Conservation (phyloP, 2,113 vertebrate species). For the Raphicerus campestris region DNA sequence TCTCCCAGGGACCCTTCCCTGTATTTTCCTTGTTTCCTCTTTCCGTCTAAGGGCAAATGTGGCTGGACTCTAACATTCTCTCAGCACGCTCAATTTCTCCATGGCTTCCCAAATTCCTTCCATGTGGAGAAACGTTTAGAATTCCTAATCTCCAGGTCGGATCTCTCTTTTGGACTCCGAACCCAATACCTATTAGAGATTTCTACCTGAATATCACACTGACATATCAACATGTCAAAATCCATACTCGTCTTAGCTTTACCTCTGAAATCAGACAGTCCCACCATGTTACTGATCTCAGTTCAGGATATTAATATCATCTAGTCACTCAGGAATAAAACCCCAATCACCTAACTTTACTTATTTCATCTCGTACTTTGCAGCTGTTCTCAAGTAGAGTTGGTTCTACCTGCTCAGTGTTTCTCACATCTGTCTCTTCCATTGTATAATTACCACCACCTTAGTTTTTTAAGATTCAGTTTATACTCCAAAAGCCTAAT, state of each 20-base stretch:
- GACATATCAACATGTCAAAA: background rate
- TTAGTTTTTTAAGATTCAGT: conserved; percentile 13
- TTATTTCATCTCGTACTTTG: background rate
- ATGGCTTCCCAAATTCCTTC: background rate
- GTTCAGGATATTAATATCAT: background rate
- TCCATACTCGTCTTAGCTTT: background rate
- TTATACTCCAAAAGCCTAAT: background rate
- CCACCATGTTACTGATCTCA: background rate
- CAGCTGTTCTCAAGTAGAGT: background rate
- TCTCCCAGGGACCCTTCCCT: background rate
- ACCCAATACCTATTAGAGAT: background rate
- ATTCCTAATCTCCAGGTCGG: background rate
- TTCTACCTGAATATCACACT: background rate
- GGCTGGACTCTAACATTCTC: background rate
- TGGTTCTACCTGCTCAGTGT: background rate
- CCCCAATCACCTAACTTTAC: background rate
- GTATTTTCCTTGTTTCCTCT: background rate
- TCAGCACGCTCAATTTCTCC: background rate
- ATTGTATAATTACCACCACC: background rate
- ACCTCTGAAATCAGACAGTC: background rate
- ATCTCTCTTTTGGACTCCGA: background rate
- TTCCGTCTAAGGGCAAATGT: background rate
- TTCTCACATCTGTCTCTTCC: background rate
- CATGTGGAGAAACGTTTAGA: background rate
- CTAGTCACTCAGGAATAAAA: background rate